These are phyloP conservation scores for Mamestra brassicae DNA, from an alignment of 2,888 invertebrate species.

Conservation along the genomic window DNA sequence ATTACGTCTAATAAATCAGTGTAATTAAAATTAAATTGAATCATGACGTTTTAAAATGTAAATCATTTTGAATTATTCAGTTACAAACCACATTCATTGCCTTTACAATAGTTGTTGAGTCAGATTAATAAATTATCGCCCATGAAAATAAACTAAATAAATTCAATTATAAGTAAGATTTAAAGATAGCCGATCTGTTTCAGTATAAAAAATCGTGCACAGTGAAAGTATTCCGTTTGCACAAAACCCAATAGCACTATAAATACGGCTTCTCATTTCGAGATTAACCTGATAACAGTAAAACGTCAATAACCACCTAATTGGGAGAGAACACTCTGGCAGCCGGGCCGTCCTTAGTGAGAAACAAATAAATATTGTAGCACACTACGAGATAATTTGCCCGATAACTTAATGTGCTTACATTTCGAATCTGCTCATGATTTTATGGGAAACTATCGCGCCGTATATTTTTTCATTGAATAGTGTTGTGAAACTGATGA, in stretches of 20 bases:
- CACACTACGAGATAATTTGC: constrained; percentile 88
- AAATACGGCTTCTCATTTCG: constrained; percentile 81
- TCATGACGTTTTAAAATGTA: constrained; percentile 11
- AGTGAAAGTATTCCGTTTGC: constrained; percentile 56
- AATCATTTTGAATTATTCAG: constrained; percentile 5
- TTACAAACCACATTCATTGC: neutral
- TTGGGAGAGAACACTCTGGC: constrained; percentile 89
- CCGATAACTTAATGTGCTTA: constrained; percentile 91
- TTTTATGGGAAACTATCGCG: constrained; percentile 89
- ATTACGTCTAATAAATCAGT: constrained; percentile 48
- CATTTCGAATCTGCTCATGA: constrained; percentile 90
- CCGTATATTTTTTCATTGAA: constrained; percentile 70
- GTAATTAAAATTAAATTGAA: constrained; percentile 40
- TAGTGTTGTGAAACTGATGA: constrained; percentile 40
- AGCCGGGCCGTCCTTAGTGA: constrained; percentile 82
- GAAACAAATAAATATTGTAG: constrained; percentile 91
- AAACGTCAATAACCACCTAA: constrained; percentile 91
- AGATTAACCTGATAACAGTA: constrained; percentile 89
- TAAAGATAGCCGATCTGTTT: neutral
- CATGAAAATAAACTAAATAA: constrained; percentile 7
- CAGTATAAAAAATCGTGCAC: neutral
- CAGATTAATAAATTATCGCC: neutral
- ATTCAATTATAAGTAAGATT: neutral
- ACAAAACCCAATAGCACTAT: constrained; percentile 74
- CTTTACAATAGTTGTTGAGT: neutral